Evolutionary conservation across 2,888 invertebrate species (phyloP).

Genomic region (Trachelus tabidus): DNA sequence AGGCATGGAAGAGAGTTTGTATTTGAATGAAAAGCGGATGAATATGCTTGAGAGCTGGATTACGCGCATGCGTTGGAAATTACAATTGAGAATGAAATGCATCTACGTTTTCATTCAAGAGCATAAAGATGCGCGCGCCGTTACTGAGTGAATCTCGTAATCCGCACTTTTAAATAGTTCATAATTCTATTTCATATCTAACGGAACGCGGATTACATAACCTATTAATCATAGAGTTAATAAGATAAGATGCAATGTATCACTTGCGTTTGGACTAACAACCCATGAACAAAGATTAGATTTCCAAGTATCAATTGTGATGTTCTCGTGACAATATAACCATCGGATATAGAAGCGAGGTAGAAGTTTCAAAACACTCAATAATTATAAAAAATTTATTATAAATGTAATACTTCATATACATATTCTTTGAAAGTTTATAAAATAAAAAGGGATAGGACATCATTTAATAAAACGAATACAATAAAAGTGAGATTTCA

Average conservation of each 20-base stretch:
- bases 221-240: slow-evolving; percentile 2
- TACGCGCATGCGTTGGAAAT: not conserved
- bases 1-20: not conserved
- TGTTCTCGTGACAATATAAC: not conserved
- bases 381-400: not conserved
- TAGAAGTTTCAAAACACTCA: not conserved
- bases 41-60: not conserved
- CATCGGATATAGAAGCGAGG: not conserved
- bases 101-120: slow-evolving; percentile 28
- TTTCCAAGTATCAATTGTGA: not conserved
- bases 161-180: not conserved
- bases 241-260: slow-evolving; percentile 10
- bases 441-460: not conserved
- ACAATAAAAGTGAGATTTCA: not conserved
- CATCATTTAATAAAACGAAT: not conserved
- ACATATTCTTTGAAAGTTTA: not conserved
- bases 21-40: not conserved
- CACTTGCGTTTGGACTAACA: not conserved
- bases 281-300: not conserved
- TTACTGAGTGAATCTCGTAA: not conserved
- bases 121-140: slow-evolving; percentile 25
- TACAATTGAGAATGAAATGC: not conserved
- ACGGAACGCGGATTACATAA: not conserved
- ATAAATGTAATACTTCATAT: not conserved
- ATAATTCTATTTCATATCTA: not conserved